Evolutionary conservation across 2,797 vertebrate genomes (phyloP), one percentile per base, ranked within the genome.

Genomic region (Gymnodraco acuticeps): DNA sequence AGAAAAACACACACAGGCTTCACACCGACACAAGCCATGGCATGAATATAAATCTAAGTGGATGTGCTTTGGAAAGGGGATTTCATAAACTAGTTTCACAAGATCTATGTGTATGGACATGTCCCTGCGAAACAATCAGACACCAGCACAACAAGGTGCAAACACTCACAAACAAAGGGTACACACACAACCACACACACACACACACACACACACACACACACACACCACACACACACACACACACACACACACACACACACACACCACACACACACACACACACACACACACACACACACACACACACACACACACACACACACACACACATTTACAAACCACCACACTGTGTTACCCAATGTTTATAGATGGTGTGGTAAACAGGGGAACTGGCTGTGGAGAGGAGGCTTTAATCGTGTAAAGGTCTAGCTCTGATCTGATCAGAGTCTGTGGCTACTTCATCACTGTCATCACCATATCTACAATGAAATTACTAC

Each of bases 401-500:
- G 84, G 82, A 90, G 85, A 76, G 81, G 82, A 81, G 80, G 84
- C 69, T 90, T 78, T 94, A 94, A 94, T 94, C 33, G 27, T 87
- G 93, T 94, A 89, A 91, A 80, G 85, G 73, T 84, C 80, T 72
- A 75, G 81, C 77, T 73, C 75, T 94, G 94, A 95, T 94, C 90
- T 85, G 87, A 95, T 93, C 92, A 93, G 58, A 76, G 80, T 73
- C 80, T 76, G 76, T 41, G 82, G 85, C 86, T 90, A 91, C 92
- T 95, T 94, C 87, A 93, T 94, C 94, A 94, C 90, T 95, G 94
- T 94, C 94, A 93, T 85, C 91, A 80, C 85, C 83, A 87, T 90
- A 83, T 87, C 89, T 87, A 84, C 83, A 93, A 93, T 91, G 82
- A 91, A 87, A 93, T 93, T 91, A 91, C 87, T 73, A 78, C 78